A percentile compares a stretch with the other conserved stretches of the same genome.
Evolutionary conservation across 2,113 vertebrate species (phyloP).

Genomic region (Procavia capensis): DNA sequence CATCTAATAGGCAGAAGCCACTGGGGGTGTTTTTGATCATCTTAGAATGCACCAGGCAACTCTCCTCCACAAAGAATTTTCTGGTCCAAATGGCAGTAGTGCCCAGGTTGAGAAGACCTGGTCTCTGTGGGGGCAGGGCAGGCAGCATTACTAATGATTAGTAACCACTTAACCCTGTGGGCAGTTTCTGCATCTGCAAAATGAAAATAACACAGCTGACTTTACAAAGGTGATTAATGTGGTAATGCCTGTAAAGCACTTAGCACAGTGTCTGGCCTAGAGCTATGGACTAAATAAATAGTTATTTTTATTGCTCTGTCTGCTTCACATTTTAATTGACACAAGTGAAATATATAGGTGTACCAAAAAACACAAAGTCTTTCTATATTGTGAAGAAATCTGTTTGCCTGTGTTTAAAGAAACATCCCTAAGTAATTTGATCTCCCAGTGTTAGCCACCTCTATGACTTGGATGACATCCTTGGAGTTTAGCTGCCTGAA

Average conservation of each 20-base stretch:
- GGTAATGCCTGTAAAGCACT: neutral
- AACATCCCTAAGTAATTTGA: conserved; percentile 10
- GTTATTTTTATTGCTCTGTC: neutral
- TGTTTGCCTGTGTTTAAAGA: conserved; percentile 48
- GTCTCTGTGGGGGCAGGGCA: too few relatives aligned
- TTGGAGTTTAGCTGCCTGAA: conserved; percentile 30
- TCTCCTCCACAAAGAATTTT: neutral
- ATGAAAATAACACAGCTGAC: neutral
- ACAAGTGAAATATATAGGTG: neutral
- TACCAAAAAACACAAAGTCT: neutral
- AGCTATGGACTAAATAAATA: neutral
- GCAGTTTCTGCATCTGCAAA: neutral
- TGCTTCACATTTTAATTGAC: conserved; percentile 4
- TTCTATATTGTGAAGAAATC: conserved; percentile 36
- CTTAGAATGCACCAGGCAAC: neutral
- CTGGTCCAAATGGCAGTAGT: neutral
- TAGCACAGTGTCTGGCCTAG: neutral
- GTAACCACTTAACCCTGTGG: neutral
- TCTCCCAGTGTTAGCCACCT: conserved; percentile 7
- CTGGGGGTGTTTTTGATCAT: neutral
- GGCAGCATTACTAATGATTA: neutral
- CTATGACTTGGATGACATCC: neutral
- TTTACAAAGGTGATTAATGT: neutral
- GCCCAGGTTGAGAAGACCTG: neutral
- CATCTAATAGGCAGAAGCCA: neutral